Percentiles rank a stretch among this genome's conserved stretches.
phyloP scores from a whole-genome alignment of 2,113 vertebrate species.

The Camarhynchus parvulus region DNA sequence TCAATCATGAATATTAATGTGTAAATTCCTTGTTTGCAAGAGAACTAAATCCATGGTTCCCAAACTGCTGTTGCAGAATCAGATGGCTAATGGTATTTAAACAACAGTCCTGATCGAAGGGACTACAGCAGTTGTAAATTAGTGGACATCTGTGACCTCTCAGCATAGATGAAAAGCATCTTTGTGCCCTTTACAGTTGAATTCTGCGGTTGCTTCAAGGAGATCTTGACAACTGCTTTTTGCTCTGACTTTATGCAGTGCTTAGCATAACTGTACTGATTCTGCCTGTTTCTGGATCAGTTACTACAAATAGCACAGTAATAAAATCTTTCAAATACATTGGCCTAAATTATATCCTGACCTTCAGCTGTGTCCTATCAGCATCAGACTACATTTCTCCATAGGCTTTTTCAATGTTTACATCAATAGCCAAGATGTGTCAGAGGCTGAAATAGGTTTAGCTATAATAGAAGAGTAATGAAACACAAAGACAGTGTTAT shows the following conservation, averaged over 20 bases:
- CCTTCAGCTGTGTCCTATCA: constrained; percentile 23
- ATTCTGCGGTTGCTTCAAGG: neutral
- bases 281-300: constrained; percentile 9
- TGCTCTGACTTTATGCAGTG: neutral
- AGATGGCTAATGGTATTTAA: neutral
- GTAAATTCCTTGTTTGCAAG: neutral
- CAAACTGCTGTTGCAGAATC: neutral
- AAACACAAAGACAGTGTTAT: neutral
- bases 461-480: neutral
- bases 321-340: constrained; percentile 29
- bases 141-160: neutral
- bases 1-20: neutral
- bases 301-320: constrained; percentile 28
- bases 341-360: constrained; percentile 32
- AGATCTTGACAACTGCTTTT: neutral
- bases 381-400: neutral
- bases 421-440: neutral
- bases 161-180: neutral
- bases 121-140: neutral
- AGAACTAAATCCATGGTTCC: neutral
- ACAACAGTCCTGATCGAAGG: neutral
- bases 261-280: neutral
- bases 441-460: neutral
- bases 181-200: neutral
- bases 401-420: neutral